Percentiles rank a stretch among this genome's conserved stretches.
Conservation (phyloP, 2,113 vertebrate species). For the Plecotus auritus region DNA sequence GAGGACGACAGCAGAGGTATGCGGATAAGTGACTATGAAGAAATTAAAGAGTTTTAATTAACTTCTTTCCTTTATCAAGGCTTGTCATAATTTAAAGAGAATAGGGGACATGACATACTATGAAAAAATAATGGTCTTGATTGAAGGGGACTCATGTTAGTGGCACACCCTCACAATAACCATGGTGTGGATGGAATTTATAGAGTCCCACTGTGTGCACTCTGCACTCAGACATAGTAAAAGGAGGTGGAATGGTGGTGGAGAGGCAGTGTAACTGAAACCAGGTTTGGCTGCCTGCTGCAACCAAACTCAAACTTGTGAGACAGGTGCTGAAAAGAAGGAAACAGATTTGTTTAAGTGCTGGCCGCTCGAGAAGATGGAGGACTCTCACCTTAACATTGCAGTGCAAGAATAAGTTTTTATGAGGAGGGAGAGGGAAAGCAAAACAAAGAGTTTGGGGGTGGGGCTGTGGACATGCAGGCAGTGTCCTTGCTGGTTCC, state of each 20-base stretch:
- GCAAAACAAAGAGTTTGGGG: not conserved
- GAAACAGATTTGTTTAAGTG: not conserved
- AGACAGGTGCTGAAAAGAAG: not conserved
- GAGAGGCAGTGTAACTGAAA: not conserved
- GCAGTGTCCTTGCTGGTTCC: not conserved
- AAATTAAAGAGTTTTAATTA: not conserved
- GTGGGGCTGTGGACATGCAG: not conserved
- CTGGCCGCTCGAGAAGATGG: not conserved
- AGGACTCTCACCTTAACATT: not conserved
- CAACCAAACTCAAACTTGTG: not conserved
- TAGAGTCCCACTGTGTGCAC: not conserved
- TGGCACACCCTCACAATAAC: not conserved
- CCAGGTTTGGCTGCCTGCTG: not conserved
- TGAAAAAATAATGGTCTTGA: not conserved
- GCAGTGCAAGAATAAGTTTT: not conserved
- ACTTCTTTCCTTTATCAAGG: not conserved
- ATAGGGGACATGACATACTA: not conserved
- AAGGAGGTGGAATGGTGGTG: not conserved
- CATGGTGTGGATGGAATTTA: fast-evolving
- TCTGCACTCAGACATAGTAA: not conserved
- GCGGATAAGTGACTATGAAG: not conserved
- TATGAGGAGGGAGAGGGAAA: not conserved
- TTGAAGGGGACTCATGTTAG: not conserved
- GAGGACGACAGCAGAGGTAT: not conserved
- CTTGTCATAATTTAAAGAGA: not conserved